These are phyloP conservation scores for Harpalus rubripes DNA, from an alignment of 2,888 invertebrate genomes.

Conservation along the genomic window DNA sequence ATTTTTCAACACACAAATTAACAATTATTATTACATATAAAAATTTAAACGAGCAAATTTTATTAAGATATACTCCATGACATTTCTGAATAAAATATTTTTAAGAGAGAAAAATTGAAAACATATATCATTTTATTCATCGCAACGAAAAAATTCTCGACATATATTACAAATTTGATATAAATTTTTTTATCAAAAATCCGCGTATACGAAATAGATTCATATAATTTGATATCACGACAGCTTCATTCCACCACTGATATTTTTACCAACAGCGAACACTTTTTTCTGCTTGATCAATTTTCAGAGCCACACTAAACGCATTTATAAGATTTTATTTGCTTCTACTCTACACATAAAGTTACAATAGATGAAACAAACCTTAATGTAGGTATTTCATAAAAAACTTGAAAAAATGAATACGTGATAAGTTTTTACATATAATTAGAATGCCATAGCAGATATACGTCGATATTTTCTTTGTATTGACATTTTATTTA, in stretches of 20 bases:
- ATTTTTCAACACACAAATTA: neutral
- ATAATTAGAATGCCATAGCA: too few relatives aligned
- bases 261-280: neutral
- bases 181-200: slow-evolving; percentile 46
- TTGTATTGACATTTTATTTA: too few relatives aligned
- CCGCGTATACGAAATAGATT: slow-evolving; percentile 31
- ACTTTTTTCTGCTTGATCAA: neutral
- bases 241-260: neutral
- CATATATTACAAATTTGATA: slow-evolving; percentile 54
- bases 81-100: slow-evolving; percentile 18
- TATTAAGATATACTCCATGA: too few relatives aligned
- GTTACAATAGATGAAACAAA: neutral
- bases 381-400: too few relatives aligned
- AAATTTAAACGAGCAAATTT: too few relatives aligned
- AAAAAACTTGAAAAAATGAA: too few relatives aligned
- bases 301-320: neutral
- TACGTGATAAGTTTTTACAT: too few relatives aligned
- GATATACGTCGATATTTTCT: too few relatives aligned
- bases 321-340: neutral
- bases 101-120: slow-evolving; percentile 30
- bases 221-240: slow-evolving; percentile 38
- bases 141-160: slow-evolving; percentile 20
- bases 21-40: neutral
- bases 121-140: slow-evolving; percentile 35
- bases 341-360: neutral